A percentile compares a stretch with the other conserved stretches of the same genome.
phyloP scores from a whole-genome alignment of 1,140 invertebrate genomes.

The Drosophila lini region DNA sequence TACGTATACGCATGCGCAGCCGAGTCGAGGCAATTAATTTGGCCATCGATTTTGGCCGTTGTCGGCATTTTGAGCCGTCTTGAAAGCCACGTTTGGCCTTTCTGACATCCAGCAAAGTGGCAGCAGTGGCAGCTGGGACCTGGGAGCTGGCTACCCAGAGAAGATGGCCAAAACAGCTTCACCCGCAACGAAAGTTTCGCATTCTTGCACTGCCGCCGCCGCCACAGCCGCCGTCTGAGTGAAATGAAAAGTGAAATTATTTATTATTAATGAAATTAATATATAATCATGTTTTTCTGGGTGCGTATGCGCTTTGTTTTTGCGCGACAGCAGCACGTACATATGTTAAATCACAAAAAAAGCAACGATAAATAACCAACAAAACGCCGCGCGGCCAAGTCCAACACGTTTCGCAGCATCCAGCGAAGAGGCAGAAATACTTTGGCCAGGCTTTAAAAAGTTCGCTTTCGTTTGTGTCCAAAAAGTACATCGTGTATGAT shows the following conservation, averaged over 20 bases:
- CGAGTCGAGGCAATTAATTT: slow-evolving; percentile 72
- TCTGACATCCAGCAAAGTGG: slow-evolving; percentile 53
- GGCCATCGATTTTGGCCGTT: slow-evolving; percentile 59
- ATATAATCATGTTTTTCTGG: slow-evolving; percentile 67
- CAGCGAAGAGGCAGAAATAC: slow-evolving; percentile 55
- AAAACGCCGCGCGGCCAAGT: slow-evolving; percentile 51
- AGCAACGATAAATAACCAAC: slow-evolving; percentile 75
- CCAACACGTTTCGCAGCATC: slow-evolving; percentile 70
- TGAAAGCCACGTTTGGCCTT: slow-evolving; percentile 55
- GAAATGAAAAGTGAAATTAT: slow-evolving; percentile 83
- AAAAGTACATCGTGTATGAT: slow-evolving; percentile 70
- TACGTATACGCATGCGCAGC: slow-evolving; percentile 74
- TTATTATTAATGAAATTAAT: slow-evolving; percentile 83
- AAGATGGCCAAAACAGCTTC: slow-evolving; percentile 37
- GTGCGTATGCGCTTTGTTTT: slow-evolving; percentile 49
- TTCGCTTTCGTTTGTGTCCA: slow-evolving; percentile 82
- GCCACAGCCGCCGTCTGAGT: slow-evolving; percentile 38
- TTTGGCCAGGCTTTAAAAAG: slow-evolving; percentile 74
- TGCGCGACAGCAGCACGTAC: slow-evolving; percentile 76
- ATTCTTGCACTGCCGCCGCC: slow-evolving; percentile 50
- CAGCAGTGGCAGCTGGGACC: slow-evolving; percentile 5
- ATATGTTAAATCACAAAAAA: slow-evolving; percentile 82
- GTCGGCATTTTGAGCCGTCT: slow-evolving; percentile 49
- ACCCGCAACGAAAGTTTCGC: slow-evolving; percentile 79
- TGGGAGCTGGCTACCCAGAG: slow-evolving; percentile 1